phyloP scores from a whole-genome alignment of 1,140 invertebrate genomes.

The Sinonovacula constricta region DNA sequence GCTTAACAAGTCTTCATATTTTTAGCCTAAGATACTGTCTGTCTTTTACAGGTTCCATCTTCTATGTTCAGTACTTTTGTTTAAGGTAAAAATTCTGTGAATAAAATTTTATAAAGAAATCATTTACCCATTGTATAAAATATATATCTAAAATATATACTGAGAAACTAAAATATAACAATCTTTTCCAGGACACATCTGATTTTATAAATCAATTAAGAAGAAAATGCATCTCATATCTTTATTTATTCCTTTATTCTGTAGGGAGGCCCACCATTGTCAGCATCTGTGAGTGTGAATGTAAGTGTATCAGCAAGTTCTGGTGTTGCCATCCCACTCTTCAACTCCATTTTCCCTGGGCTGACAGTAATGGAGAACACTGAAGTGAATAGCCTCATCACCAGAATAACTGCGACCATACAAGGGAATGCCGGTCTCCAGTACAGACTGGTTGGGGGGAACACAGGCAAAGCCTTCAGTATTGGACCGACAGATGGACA shows the following conservation, averaged over 20 bases:
- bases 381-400: conserved; percentile 73
- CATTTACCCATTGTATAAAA: no score
- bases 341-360: conserved; percentile 48
- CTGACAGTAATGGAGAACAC: conserved; percentile 60
- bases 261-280: conserved; percentile 57
- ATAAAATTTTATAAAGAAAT: no score
- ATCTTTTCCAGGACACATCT: neutral
- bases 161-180: no score
- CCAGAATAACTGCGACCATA: conserved; percentile 75
- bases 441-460: conserved; percentile 94
- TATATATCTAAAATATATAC: no score
- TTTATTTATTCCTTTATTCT: conserved; percentile 27
- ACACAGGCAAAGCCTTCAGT: conserved; percentile 90
- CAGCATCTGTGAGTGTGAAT: conserved; percentile 54
- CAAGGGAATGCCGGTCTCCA: conserved; percentile 84
- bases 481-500: conserved; percentile 89
- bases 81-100: no score
- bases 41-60: no score
- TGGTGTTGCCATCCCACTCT: conserved; percentile 49
- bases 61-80: no score
- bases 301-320: conserved; percentile 50
- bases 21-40: no score
- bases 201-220: neutral
- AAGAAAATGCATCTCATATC: neutral
- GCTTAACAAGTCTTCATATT: no score